Base-by-base conservation (phyloP, 2,888 invertebrate genomes). In the Syritta pipiens region DNA sequence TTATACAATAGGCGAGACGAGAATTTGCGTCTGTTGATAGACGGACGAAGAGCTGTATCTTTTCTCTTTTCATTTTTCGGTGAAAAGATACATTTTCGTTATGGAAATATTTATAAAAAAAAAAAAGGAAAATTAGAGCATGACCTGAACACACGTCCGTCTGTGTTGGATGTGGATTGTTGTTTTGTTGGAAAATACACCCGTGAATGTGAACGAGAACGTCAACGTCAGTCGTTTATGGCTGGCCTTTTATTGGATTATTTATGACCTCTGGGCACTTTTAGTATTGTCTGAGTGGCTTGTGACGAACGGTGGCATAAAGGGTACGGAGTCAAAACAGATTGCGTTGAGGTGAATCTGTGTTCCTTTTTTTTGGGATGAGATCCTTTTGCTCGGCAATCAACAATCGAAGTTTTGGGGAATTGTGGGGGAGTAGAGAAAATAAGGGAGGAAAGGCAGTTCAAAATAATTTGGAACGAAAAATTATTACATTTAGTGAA, bases 101-200 rank as follows among this genome's bases (percentile, higher is more conserved):
- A 57, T 62, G 74, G 74, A 74, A 74, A 79, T 79, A 74, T 74
- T 74, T 72, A 79, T 74, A 68, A 17, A 37, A 17, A 37, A 17
- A 37, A 17, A 37, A 79, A 67, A 62, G 51, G 24, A 81, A 75
- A 81, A 81, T 81, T 75, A 75, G 81, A 81, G 81, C 81, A 81
- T 81, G 81, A 75, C 75, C 63, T 32, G 53, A 67, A 62, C 81
- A 59, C 74, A 81, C 81, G 68, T 81, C 57, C 35, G 46, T 44
- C 63, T 71, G 65, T 71, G n/a, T n/a, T n/a, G n/a, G n/a, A n/a
- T n/a, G n/a, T 17, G 3, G 19, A 37, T 17, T 37, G 7, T 37
- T 37, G 10, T 67, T 10, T 46, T 10, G 46, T 49, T 28, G 1
- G 28, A 30, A 51, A 49, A 17, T 40, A 40, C 12, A 37, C 9